Percentiles rank a stretch among this genome's conserved stretches.
phyloP scores from a whole-genome alignment of 2,888 invertebrate genomes.

The Clistopyga incitator region DNA sequence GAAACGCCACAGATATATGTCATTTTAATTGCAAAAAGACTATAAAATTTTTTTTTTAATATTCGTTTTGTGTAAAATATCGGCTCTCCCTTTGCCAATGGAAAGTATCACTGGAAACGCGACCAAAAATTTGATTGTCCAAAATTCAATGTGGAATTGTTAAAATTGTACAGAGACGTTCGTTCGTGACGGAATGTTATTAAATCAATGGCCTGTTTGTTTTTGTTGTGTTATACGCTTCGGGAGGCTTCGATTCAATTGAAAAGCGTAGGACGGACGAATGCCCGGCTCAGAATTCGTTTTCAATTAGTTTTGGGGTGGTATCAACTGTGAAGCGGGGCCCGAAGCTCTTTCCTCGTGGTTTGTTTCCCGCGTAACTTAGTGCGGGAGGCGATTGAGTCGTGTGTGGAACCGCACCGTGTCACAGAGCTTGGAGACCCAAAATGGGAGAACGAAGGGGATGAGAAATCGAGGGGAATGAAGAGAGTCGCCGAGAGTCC shows the following conservation, averaged over 20 bases:
- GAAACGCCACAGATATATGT: too few species aligned
- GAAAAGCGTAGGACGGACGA: background rate
- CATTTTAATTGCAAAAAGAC: too few species aligned
- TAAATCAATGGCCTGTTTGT: background rate
- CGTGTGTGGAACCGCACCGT: constrained; percentile 10
- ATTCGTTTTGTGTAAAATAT: too few species aligned
- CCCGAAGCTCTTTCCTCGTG: constrained; percentile 1
- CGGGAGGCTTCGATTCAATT: background rate
- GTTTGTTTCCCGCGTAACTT: constrained; percentile 1
- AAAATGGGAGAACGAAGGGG: too few species aligned
- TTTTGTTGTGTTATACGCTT: background rate
- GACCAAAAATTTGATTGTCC: background rate
- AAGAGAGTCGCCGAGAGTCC: constrained; percentile 32
- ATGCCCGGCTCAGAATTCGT: background rate
- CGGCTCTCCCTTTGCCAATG: too few species aligned
- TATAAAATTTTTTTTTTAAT: too few species aligned
- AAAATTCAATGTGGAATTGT: background rate
- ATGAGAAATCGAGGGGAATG: background rate
- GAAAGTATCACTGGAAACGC: too few species aligned
- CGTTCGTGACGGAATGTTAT: background rate
- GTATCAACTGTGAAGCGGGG: constrained; percentile 14
- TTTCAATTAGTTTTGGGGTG: constrained; percentile 7
- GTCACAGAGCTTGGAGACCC: background rate
- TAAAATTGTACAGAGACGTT: background rate
- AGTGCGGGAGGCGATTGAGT: constrained; percentile 2